A percentile compares a stretch with the other conserved stretches of the same genome.
Evolutionary conservation across 2,113 vertebrate genomes (phyloP).

Genomic region (Enhydra lutris): DNA sequence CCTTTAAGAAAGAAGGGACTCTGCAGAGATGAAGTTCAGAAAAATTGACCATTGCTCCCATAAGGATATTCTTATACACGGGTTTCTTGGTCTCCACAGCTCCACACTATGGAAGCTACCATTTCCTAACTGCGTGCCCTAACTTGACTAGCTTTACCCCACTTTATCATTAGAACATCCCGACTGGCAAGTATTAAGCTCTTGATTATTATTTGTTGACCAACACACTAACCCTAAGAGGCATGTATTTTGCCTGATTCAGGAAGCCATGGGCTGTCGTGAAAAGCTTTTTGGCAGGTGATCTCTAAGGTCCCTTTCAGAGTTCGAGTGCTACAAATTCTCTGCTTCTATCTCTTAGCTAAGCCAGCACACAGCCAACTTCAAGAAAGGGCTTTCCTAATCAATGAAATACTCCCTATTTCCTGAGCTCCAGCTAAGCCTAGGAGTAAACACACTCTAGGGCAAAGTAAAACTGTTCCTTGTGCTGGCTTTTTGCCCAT

Average conservation of each 20-base stretch:
- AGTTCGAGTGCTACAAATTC: background rate
- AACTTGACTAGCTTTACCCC: background rate
- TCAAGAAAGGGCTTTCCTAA: constrained; percentile 31
- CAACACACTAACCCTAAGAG: background rate
- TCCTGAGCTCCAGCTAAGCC: constrained; percentile 38
- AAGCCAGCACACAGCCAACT: background rate
- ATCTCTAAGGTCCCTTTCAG: background rate
- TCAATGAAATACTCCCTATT: constrained; percentile 34
- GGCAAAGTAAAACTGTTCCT: constrained; percentile 45
- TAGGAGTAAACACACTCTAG: constrained; percentile 51
- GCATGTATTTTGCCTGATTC: background rate
- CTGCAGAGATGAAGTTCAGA: background rate
- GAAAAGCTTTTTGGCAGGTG: background rate
- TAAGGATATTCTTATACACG: background rate
- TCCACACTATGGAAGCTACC: background rate
- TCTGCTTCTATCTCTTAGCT: background rate
- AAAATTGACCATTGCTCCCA: background rate
- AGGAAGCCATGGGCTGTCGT: background rate
- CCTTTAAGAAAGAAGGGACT: background rate
- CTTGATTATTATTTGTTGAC: background rate
- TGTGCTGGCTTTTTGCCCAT: constrained; percentile 18
- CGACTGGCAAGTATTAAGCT: background rate
- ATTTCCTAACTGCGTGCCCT: background rate
- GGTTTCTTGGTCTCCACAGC: background rate
- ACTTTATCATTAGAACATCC: background rate